A percentile compares a stretch with the other conserved stretches of the same genome.
Evolutionary conservation across 1,140 invertebrate genomes (phyloP).

Genomic region (Plectrocnemia conspersa): DNA sequence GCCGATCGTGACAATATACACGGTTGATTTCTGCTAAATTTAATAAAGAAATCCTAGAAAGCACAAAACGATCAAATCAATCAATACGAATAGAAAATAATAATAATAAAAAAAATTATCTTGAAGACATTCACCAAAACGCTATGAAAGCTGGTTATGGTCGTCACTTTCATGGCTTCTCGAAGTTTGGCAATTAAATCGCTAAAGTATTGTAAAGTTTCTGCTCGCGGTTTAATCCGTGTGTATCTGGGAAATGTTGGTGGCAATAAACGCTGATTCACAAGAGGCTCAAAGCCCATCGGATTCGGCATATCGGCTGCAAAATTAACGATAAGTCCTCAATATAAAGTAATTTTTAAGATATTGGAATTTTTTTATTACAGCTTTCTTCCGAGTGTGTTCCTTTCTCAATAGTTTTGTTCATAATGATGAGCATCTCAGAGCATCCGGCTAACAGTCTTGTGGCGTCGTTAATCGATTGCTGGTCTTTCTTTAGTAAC

Average conservation of each 20-base stretch:
- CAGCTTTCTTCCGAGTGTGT: conserved; percentile 67
- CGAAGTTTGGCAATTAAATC: conserved; percentile 76
- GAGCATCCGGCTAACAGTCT: conserved; percentile 59
- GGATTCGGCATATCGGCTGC: conserved; percentile 56
- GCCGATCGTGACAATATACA: conserved; percentile 93
- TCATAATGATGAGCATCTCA: conserved; percentile 76
- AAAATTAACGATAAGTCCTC: conserved; percentile 30
- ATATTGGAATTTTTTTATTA: conserved; percentile 39
- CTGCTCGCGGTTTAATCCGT: conserved; percentile 78
- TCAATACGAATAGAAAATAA: background rate
- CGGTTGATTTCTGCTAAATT: conserved; percentile 83
- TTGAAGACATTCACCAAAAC: conserved; percentile 65
- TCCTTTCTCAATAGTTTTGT: conserved; percentile 70
- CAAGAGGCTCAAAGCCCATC: conserved; percentile 91
- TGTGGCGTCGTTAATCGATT: conserved; percentile 46
- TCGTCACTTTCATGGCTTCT: conserved; percentile 76
- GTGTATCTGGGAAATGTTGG: conserved; percentile 98
- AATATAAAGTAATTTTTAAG: background rate
- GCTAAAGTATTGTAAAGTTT: conserved; percentile 81
- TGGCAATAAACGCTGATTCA: conserved; percentile 90
- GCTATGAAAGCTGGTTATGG: conserved; percentile 72
- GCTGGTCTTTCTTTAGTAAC: conserved; percentile 53
- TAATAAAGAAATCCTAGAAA: conserved; percentile 86
- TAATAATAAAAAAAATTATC: conserved; percentile 7
- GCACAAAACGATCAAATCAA: background rate